Evolutionary conservation across 2,797 vertebrate species (phyloP).

Genomic region (Oryzias sinensis): DNA sequence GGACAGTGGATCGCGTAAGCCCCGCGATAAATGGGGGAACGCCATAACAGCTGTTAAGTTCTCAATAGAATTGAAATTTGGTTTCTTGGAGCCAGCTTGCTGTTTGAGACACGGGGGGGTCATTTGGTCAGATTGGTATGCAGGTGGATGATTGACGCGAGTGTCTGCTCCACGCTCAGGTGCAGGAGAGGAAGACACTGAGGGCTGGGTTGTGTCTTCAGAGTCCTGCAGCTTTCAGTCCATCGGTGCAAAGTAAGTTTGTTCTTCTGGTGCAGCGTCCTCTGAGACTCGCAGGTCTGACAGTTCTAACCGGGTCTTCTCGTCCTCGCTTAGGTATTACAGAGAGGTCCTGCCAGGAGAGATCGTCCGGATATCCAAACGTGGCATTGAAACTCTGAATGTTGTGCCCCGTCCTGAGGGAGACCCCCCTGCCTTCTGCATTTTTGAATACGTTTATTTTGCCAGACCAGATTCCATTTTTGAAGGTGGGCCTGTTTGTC

Average conservation of each 20-base stretch:
- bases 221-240: slow-evolving; percentile 99
- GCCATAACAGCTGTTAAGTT: too few species aligned
- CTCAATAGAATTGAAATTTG: too few species aligned
- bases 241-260: slow-evolving; percentile 91
- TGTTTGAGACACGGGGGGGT: too few species aligned
- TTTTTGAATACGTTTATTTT: slow-evolving; percentile 99
- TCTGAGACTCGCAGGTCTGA: background rate
- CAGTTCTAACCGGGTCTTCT: background rate
- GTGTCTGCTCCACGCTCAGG: slow-evolving; percentile 61
- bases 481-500: slow-evolving; percentile 70
- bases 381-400: slow-evolving; percentile 86
- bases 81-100: too few species aligned
- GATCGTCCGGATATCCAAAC: slow-evolving; percentile 92
- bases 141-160: slow-evolving; percentile 27
- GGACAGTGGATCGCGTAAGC: too few species aligned
- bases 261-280: background rate
- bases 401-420: slow-evolving; percentile 84
- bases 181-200: slow-evolving; percentile 84
- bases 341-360: slow-evolving; percentile 95
- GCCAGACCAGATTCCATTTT: slow-evolving; percentile 98
- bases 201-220: slow-evolving; percentile 98
- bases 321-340: slow-evolving; percentile 82
- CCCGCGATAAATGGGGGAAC: too few species aligned
- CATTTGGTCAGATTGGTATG: slow-evolving; percentile 23
- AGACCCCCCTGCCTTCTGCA: slow-evolving; percentile 93